Conservation (phyloP, 2,797 vertebrate species). For the Oceanodroma leucorhoa region DNA sequence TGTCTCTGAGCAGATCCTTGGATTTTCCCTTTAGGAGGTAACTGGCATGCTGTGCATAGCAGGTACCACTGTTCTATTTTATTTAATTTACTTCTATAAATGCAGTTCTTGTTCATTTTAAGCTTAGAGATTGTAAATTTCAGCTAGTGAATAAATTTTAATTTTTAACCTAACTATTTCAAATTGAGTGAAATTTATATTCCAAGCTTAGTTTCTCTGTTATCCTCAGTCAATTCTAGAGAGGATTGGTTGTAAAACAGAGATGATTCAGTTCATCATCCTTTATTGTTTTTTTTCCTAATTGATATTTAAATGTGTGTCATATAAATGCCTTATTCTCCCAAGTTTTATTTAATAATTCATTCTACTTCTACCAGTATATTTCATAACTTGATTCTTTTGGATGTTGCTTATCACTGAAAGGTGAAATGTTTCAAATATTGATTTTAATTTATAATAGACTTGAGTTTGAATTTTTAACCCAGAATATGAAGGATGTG, state of each 20-base stretch:
- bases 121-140: slow-evolving; percentile 38
- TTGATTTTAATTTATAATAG: slow-evolving; percentile 69
- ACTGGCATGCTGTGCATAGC: background rate
- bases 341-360: slow-evolving; percentile 48
- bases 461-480: slow-evolving; percentile 64
- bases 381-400: slow-evolving; percentile 56
- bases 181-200: slow-evolving; percentile 12
- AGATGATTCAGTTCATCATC: slow-evolving; percentile 38
- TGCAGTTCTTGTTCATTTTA: slow-evolving; percentile 42
- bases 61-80: background rate
- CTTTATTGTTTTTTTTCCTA: slow-evolving; percentile 54
- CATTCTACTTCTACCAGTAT: slow-evolving; percentile 6
- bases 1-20: slow-evolving; percentile 17
- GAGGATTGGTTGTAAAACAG: slow-evolving; percentile 13
- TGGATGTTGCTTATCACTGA: slow-evolving; percentile 46
- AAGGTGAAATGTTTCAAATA: slow-evolving; percentile 61
- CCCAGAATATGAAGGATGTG: slow-evolving; percentile 57
- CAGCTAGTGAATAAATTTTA: slow-evolving; percentile 20
- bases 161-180: slow-evolving; percentile 37
- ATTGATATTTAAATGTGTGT: slow-evolving; percentile 69
- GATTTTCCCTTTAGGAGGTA: slow-evolving; percentile 5
- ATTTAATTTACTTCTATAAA: slow-evolving; percentile 49
- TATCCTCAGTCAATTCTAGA: slow-evolving; percentile 33
- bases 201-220: background rate
- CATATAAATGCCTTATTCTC: slow-evolving; percentile 48